Percentiles rank a stretch among this genome's conserved stretches.
phyloP scores from a whole-genome alignment of 2,888 invertebrate species.

The Zele albiditarsus region DNA sequence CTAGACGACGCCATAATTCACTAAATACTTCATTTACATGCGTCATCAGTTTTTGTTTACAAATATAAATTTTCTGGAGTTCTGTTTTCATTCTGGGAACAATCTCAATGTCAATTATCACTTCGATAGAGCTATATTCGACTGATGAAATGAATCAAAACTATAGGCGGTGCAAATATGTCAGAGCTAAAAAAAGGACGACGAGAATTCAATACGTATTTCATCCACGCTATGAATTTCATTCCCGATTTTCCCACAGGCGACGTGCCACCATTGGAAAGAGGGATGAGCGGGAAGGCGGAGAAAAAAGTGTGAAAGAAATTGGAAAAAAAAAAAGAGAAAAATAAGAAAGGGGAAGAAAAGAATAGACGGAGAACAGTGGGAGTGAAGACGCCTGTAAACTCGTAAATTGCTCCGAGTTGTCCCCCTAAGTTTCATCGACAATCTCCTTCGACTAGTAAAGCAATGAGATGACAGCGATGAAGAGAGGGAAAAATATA shows the following conservation, averaged over 20 bases:
- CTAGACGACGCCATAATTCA: slow-evolving; percentile 39
- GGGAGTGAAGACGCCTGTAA: slow-evolving; percentile 36
- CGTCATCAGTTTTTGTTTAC: slow-evolving; percentile 26
- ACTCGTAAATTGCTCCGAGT: slow-evolving; percentile 43
- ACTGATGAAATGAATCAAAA: too few relatives aligned
- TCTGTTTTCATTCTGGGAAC: background rate
- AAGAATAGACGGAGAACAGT: slow-evolving; percentile 16
- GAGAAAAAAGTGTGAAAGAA: background rate
- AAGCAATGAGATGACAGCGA: slow-evolving; percentile 20
- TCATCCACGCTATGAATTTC: background rate
- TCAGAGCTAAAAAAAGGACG: background rate
- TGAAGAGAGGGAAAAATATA: background rate
- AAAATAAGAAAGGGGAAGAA: background rate
- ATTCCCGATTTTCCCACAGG: background rate
- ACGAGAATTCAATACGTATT: background rate
- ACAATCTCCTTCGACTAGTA: slow-evolving; percentile 25
- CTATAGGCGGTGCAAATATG: background rate
- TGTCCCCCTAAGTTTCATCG: slow-evolving; percentile 30
- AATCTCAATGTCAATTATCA: background rate
- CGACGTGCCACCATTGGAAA: background rate
- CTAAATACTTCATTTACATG: slow-evolving; percentile 23
- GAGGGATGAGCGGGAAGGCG: background rate
- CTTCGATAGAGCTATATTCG: too few relatives aligned
- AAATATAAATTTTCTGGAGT: background rate
- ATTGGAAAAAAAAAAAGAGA: background rate